These are phyloP conservation scores for Gallinago paraguaiae DNA, from an alignment of 2,113 vertebrate genomes.

Conservation along the genomic window DNA sequence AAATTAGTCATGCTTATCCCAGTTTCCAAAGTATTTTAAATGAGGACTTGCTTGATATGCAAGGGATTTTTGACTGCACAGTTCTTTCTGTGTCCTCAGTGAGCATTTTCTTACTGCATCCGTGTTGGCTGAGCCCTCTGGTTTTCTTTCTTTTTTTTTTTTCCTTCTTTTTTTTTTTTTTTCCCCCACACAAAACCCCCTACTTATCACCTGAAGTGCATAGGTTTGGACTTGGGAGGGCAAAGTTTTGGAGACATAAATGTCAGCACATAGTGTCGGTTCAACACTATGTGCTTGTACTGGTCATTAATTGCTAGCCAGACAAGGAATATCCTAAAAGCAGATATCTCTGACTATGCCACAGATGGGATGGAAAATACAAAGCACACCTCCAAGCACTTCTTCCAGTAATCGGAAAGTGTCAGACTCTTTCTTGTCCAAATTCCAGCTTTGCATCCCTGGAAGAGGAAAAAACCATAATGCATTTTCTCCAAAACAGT, in stretches of 20 bases:
- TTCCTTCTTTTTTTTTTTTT: too few species aligned
- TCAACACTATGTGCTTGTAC: background rate
- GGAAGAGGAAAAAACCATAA: background rate
- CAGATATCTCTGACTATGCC: background rate
- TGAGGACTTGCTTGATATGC: background rate
- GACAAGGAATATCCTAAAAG: background rate
- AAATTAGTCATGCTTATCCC: background rate
- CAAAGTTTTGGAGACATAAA: background rate
- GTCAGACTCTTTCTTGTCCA: background rate
- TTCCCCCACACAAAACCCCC: background rate
- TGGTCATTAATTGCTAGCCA: background rate
- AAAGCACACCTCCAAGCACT: background rate
- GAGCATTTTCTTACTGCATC: background rate
- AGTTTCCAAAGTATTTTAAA: background rate
- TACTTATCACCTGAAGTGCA: background rate
- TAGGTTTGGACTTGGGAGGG: background rate
- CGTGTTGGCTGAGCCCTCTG: background rate
- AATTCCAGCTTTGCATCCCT: background rate
- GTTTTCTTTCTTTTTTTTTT: background rate
- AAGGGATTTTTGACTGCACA: background rate
- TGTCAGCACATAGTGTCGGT: background rate
- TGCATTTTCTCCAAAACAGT: background rate
- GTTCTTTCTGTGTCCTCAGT: background rate
- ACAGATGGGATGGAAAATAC: background rate
- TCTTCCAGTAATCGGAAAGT: background rate